A percentile compares a stretch with the other conserved stretches of the same genome.
Conservation (phyloP, 2,797 vertebrate species). For the Molossus alvarezi region DNA sequence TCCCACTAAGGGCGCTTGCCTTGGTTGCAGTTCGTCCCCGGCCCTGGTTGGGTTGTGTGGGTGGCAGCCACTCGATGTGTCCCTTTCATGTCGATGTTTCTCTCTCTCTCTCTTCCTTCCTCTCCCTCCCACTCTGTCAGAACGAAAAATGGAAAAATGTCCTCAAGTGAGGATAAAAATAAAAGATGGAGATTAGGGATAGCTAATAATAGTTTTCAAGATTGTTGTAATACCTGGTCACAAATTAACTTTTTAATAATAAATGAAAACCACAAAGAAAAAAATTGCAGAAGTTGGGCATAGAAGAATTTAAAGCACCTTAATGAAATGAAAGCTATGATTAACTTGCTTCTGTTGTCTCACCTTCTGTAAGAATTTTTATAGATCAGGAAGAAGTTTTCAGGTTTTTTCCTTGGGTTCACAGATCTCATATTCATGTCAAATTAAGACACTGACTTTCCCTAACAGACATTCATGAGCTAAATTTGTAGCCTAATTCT, state of each 20-base stretch:
- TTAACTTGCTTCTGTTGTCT: background rate
- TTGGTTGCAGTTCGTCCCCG: no score
- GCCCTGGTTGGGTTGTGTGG: no score
- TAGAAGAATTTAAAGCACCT: constrained; percentile 25
- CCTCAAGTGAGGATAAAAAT: no score
- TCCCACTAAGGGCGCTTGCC: no score
- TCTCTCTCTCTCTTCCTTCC: no score
- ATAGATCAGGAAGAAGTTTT: background rate
- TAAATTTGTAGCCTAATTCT: constrained; percentile 58
- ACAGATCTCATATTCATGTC: constrained; percentile 39
- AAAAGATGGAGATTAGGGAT: background rate
- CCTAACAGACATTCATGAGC: constrained; percentile 26
- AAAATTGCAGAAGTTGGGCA: background rate
- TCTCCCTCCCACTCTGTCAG: no score
- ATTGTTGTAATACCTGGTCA: background rate
- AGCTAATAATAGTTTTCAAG: constrained; percentile 3
- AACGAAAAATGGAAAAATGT: no score
- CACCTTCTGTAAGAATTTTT: constrained; percentile 9
- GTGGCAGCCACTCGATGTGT: no score
- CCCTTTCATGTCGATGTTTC: no score
- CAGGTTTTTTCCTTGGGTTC: constrained; percentile 28
- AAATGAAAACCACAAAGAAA: constrained; percentile 20
- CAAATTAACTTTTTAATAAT: constrained; percentile 19
- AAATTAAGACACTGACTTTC: constrained; percentile 55
- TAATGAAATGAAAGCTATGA: constrained; percentile 20